Conservation (phyloP, 2,888 invertebrate species). For the Flabesymbios commensalis region DNA sequence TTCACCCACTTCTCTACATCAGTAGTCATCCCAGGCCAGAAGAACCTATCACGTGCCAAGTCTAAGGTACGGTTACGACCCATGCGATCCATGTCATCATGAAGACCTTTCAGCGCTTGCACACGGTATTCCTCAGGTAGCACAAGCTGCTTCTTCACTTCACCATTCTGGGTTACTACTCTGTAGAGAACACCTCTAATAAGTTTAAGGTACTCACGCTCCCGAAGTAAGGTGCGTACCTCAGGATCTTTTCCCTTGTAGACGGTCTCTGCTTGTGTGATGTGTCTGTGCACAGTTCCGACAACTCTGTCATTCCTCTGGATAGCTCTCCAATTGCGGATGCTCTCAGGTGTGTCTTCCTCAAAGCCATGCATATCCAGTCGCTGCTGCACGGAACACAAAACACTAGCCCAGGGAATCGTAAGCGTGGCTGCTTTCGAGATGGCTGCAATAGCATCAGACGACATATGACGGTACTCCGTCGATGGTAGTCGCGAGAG, state of each 20-base stretch:
- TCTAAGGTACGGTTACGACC: too few species aligned
- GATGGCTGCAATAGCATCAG: too few species aligned
- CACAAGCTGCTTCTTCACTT: too few species aligned
- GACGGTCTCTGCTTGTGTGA: background rate
- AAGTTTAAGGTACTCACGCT: background rate
- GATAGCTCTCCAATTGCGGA: too few species aligned
- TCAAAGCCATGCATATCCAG: too few species aligned
- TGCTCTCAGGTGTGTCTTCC: too few species aligned
- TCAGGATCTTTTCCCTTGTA: background rate
- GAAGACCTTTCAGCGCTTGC: background rate
- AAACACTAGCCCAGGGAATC: too few species aligned
- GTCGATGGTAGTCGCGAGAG: constrained; percentile 22
- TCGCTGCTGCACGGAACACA: too few species aligned
- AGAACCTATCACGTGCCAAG: background rate
- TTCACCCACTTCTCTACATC: background rate
- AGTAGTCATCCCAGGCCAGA: constrained; percentile 48
- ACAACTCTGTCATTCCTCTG: too few species aligned
- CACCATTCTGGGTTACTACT: background rate
- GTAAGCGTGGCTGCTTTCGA: too few species aligned
- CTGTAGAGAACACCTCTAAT: background rate
- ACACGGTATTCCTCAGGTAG: background rate
- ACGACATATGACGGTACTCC: too few species aligned
- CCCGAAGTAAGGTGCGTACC: background rate
- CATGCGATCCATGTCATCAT: background rate
- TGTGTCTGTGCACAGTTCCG: background rate